These are phyloP conservation scores for Serranochromis macrocephalus DNA, from an alignment of 2,113 vertebrate species.

Conservation along the genomic window DNA sequence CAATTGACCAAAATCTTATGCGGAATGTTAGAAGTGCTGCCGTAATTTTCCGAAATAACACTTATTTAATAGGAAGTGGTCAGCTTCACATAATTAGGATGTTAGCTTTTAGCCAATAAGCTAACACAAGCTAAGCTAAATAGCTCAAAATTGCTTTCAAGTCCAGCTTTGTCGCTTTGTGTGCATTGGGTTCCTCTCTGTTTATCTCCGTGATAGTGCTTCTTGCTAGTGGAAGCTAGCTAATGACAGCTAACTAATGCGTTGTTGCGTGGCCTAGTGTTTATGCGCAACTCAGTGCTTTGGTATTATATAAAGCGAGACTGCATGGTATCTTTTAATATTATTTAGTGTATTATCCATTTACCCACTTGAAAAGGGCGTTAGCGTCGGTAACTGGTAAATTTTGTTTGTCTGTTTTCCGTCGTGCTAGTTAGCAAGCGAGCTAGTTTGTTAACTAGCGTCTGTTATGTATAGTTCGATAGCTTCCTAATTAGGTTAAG, in stretches of 20 bases:
- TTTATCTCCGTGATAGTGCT: not conserved
- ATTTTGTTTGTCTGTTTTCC: not conserved
- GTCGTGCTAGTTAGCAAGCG: not conserved
- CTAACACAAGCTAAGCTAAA: slow-evolving; percentile 48
- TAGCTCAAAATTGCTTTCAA: not conserved
- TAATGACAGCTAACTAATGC: slow-evolving; percentile 7
- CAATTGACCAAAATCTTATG: not conserved
- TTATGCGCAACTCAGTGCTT: slow-evolving; percentile 49
- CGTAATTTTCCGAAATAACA: not conserved
- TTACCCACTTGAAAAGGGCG: not conserved
- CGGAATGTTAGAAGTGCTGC: not conserved
- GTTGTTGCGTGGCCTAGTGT: slow-evolving; percentile 51
- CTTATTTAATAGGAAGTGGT: slow-evolving; percentile 27
- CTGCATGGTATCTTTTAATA: not conserved
- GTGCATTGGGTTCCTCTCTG: not conserved
- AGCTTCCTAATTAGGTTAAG: slow-evolving; percentile 49
- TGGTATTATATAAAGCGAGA: slow-evolving; percentile 62
- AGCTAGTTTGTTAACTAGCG: slow-evolving; percentile 17
- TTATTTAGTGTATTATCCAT: not conserved
- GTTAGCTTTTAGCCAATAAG: slow-evolving; percentile 44
- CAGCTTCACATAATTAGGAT: slow-evolving; percentile 43
- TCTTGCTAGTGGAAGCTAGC: not conserved
- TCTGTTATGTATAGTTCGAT: slow-evolving; percentile 33
- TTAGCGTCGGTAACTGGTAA: no score
- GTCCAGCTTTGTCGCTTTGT: not conserved